Evolutionary conservation across 1,140 invertebrate genomes (phyloP).

Genomic region (Carcinoscorpius rotundicauda): DNA sequence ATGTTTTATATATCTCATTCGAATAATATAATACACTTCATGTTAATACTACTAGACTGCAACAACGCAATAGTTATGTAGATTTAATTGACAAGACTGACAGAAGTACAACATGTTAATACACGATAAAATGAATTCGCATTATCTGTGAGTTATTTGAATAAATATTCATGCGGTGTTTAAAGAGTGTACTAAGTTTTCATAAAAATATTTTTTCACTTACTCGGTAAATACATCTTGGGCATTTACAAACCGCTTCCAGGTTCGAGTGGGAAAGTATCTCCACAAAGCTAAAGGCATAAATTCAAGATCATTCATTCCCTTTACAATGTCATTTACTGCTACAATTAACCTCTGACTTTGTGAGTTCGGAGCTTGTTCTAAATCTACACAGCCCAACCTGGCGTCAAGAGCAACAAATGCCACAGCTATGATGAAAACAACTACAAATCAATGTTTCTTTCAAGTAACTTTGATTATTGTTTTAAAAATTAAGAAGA

Average conservation of each 20-base stretch:
- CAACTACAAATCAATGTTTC: no score
- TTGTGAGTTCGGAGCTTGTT: constrained; percentile 37
- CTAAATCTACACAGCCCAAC: constrained; percentile 23
- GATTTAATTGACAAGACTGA: no score
- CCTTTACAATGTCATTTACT: constrained; percentile 53
- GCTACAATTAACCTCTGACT: constrained; percentile 55
- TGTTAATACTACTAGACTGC: no score
- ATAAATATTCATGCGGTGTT: no score
- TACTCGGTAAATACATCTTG: constrained; percentile 16
- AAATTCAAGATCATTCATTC: constrained; percentile 58
- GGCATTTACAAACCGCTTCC: constrained; percentile 12
- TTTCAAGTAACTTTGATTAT: no score
- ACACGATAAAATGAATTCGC: no score
- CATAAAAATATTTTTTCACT: background rate
- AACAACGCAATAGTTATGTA: no score
- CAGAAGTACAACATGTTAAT: no score
- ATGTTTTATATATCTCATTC: no score
- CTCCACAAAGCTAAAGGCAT: constrained; percentile 62
- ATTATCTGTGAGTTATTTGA: no score
- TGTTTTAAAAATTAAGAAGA: no score
- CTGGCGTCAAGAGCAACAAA: constrained; percentile 27
- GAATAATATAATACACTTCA: no score
- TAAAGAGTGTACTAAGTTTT: background rate
- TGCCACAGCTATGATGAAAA: constrained; percentile 22
- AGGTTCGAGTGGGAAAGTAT: constrained; percentile 49